These are phyloP conservation scores for Festucalex cinctus DNA, from an alignment of 2,113 vertebrate genomes.

Conservation along the genomic window DNA sequence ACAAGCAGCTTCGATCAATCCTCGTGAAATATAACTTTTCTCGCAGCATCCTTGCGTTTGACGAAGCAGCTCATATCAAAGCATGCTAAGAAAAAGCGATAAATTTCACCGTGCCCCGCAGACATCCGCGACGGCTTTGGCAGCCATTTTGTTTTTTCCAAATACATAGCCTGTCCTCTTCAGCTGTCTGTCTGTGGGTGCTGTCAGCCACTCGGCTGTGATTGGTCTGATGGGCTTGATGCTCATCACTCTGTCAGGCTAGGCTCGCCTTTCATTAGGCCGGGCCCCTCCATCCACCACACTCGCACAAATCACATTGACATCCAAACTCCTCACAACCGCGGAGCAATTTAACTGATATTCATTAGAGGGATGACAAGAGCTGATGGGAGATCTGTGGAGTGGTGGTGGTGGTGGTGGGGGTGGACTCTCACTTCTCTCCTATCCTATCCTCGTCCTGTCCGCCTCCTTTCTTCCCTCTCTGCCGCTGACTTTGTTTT, in stretches of 20 bases:
- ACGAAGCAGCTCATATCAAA: constrained; percentile 14
- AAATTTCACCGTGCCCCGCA: constrained; percentile 34
- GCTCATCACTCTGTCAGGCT: constrained; percentile 92
- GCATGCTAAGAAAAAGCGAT: constrained; percentile 23
- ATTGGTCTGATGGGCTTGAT: constrained; percentile 90
- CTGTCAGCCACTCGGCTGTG: constrained; percentile 88
- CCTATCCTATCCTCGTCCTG: constrained; percentile 64
- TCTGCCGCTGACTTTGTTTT: constrained; percentile 70
- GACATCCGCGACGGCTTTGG: constrained; percentile 51
- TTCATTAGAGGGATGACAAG: constrained; percentile 99
- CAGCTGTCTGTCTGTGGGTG: constrained; percentile 57
- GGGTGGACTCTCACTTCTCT: too few species aligned
- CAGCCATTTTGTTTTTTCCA: constrained; percentile 70
- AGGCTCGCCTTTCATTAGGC: constrained; percentile 95
- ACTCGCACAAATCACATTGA: constrained; percentile 99
- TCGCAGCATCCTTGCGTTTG: background rate
- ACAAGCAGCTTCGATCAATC: constrained; percentile 15
- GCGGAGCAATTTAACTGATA: constrained; percentile 99
- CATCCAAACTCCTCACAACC: constrained; percentile 98
- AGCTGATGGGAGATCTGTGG: constrained; percentile 93
- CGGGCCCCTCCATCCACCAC: constrained; percentile 92
- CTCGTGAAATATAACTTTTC: constrained; percentile 18
- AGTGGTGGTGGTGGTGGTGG: constrained; percentile 23
- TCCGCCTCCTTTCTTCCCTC: constrained; percentile 65
- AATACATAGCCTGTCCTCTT: constrained; percentile 60